These are phyloP conservation scores for Phyllotis vaccarum DNA, from an alignment of 2,797 vertebrate genomes.

Conservation along the genomic window DNA sequence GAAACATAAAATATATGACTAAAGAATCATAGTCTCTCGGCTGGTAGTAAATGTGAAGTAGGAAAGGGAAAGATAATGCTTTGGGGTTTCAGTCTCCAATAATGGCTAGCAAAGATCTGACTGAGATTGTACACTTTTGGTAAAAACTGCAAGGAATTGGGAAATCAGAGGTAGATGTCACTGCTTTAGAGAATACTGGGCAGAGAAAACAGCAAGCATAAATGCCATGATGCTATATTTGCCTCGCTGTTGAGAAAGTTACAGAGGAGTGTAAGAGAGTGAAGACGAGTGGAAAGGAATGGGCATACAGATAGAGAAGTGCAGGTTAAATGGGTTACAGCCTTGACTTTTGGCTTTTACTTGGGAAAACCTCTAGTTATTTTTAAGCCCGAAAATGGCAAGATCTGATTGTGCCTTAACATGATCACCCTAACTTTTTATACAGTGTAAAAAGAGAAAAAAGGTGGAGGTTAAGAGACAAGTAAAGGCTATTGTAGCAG, in stretches of 20 bases:
- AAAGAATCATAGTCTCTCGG: neutral
- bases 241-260: neutral
- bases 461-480: neutral
- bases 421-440: neutral
- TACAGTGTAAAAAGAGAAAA: neutral
- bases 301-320: neutral
- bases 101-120: neutral
- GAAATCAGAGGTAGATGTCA: neutral
- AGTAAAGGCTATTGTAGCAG: constrained; percentile 25
- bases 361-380: neutral
- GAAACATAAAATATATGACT: neutral
- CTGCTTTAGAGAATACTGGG: neutral
- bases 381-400: neutral
- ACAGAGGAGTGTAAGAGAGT: neutral
- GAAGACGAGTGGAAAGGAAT: neutral
- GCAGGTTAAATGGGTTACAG: neutral
- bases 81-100: neutral
- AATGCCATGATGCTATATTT: neutral
- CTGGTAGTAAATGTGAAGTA: neutral
- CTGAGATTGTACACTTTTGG: neutral
- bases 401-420: neutral
- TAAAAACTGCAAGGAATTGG: neutral
- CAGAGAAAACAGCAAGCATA: neutral
- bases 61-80: neutral
- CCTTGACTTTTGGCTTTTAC: neutral